A percentile compares a stretch with the other conserved stretches of the same genome.
Evolutionary conservation across 2,113 vertebrate species (phyloP).

Genomic region (Brachypteracias leptosomus): DNA sequence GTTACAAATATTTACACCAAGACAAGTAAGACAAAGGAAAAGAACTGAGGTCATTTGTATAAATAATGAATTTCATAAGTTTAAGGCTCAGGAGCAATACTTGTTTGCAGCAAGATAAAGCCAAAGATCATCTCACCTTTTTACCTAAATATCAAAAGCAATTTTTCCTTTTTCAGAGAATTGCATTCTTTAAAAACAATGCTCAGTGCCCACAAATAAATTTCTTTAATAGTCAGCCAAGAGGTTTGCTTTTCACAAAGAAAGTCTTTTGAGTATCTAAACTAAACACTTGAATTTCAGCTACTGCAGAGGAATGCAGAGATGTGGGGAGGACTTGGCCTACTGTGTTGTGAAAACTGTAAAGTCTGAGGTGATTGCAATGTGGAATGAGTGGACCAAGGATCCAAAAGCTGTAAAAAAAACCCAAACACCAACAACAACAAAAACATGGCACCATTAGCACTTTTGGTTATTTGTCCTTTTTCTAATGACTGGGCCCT

Average conservation of each 20-base stretch:
- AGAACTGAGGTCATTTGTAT: background rate
- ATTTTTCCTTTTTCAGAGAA: background rate
- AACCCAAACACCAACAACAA: too few relatives aligned
- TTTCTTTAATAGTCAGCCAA: background rate
- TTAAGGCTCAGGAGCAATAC: background rate
- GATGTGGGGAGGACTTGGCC: background rate
- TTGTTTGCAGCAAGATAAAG: background rate
- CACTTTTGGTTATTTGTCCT: background rate
- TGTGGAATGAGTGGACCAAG: background rate
- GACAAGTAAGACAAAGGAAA: background rate
- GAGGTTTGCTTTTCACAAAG: background rate
- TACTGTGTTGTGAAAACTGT: constrained; percentile 5
- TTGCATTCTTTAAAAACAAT: background rate
- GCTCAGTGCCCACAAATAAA: background rate
- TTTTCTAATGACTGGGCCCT: background rate
- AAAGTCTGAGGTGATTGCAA: background rate
- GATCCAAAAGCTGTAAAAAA: background rate
- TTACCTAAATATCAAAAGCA: background rate
- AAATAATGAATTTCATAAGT: background rate
- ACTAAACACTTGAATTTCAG: background rate
- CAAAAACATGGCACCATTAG: background rate
- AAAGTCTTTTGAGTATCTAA: background rate
- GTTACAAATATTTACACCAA: background rate
- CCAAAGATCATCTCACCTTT: background rate
- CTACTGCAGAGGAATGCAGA: background rate